Percentiles rank a stretch among this genome's conserved stretches.
phyloP scores from a whole-genome alignment of 2,113 vertebrate species.

The Neodon shergylaensis region DNA sequence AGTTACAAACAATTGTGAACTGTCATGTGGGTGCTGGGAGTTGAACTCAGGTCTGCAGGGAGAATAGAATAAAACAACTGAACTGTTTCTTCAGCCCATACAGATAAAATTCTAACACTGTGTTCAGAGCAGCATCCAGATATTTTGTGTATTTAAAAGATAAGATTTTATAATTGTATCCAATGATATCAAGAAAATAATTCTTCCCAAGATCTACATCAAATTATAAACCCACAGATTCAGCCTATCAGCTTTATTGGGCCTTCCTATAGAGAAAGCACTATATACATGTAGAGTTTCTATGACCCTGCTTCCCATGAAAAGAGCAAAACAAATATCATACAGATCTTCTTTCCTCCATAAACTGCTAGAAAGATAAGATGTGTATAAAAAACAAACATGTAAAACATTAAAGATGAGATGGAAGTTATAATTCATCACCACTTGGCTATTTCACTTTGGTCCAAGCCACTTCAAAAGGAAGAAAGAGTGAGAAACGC shows the following conservation, averaged over 20 bases:
- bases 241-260: background rate
- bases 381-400: background rate
- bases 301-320: background rate
- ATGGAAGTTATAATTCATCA: background rate
- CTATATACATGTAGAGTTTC: background rate
- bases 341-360: background rate
- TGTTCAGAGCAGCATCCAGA: no score
- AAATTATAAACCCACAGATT: conserved; percentile 23
- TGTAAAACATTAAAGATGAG: background rate
- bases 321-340: background rate
- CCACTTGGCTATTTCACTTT: background rate
- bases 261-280: background rate
- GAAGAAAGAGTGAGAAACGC: background rate
- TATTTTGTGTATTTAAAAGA: background rate
- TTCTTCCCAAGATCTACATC: background rate
- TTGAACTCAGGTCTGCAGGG: background rate
- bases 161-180: conserved; percentile 29
- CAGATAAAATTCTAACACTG: background rate
- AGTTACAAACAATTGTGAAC: background rate
- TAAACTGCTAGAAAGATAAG: background rate
- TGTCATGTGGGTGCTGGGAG: background rate
- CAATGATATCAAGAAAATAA: background rate
- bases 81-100: background rate
- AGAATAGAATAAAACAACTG: background rate
- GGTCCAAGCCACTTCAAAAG: background rate